These are phyloP conservation scores for Limosa lapponica DNA, from an alignment of 2,797 vertebrate genomes.

Conservation along the genomic window DNA sequence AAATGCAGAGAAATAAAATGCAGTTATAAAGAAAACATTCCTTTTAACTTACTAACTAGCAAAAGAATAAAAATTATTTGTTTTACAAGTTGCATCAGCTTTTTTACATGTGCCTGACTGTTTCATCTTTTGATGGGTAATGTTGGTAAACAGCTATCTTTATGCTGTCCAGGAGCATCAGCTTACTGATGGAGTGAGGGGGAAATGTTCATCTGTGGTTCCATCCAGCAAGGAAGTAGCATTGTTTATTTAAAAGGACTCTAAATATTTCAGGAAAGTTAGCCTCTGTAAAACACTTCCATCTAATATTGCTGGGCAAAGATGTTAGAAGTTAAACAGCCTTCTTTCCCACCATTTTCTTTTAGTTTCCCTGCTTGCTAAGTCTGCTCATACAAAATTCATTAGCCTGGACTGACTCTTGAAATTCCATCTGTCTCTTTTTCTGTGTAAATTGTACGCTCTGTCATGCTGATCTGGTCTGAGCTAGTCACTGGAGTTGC, in stretches of 20 bases:
- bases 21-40: not conserved
- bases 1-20: not conserved
- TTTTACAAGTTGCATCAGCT: not conserved
- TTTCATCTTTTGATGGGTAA: not conserved
- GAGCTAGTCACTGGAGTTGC: not conserved
- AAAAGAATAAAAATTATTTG: not conserved
- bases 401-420: not conserved
- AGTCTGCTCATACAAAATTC: not conserved
- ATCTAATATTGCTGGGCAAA: not conserved
- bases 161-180: not conserved
- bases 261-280: not conserved
- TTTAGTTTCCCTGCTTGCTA: not conserved
- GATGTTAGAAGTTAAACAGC: not conserved
- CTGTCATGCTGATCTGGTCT: not conserved
- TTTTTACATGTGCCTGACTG: not conserved
- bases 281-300: not conserved
- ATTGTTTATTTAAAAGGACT: not conserved
- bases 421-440: not conserved
- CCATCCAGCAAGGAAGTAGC: accelerated
- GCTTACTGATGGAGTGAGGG: not conserved
- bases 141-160: not conserved
- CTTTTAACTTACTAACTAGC: not conserved
- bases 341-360: not conserved
- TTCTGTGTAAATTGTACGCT: not conserved
- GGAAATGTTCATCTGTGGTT: not conserved